These are phyloP conservation scores for Mythimna pallens DNA, from an alignment of 2,888 invertebrate genomes.

Conservation along the genomic window DNA sequence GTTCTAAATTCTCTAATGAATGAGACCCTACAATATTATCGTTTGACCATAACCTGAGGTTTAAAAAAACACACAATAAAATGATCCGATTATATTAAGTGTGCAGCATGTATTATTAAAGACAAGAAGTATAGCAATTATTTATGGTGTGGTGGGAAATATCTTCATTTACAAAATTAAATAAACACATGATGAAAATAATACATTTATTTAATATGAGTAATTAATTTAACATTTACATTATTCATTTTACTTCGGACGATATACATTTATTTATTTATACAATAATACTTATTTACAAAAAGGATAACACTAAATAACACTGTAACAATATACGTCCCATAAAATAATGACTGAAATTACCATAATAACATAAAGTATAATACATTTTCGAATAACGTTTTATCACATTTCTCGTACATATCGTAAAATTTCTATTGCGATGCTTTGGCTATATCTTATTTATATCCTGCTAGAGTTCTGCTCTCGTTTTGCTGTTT, in stretches of 20 bases:
- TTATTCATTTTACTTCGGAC: slow-evolving; percentile 62
- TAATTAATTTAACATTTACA: slow-evolving; percentile 57
- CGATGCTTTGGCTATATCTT: slow-evolving; percentile 71
- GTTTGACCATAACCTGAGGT: slow-evolving; percentile 19
- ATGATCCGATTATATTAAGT: not conserved
- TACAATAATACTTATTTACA: slow-evolving; percentile 76
- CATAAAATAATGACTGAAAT: slow-evolving; percentile 84
- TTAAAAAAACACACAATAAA: too few species aligned
- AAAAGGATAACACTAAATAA: slow-evolving; percentile 78
- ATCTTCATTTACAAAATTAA: slow-evolving; percentile 10
- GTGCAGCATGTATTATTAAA: not conserved
- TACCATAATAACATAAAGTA: slow-evolving; percentile 69
- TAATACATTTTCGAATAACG: slow-evolving; percentile 71
- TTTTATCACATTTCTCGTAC: slow-evolving; percentile 76
- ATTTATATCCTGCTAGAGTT: slow-evolving; percentile 64
- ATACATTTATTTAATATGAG: slow-evolving; percentile 56
- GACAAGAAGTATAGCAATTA: not conserved
- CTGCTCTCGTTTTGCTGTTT: slow-evolving; percentile 48
- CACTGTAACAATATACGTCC: slow-evolving; percentile 74
- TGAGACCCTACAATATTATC: not conserved
- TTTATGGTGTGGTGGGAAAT: not conserved
- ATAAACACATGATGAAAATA: slow-evolving; percentile 52
- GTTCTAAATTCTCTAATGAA: too few species aligned
- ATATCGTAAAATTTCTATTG: slow-evolving; percentile 74
- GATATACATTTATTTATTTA: slow-evolving; percentile 64